phyloP scores from a whole-genome alignment of 1,140 invertebrate genomes.

The Periplaneta americana region DNA sequence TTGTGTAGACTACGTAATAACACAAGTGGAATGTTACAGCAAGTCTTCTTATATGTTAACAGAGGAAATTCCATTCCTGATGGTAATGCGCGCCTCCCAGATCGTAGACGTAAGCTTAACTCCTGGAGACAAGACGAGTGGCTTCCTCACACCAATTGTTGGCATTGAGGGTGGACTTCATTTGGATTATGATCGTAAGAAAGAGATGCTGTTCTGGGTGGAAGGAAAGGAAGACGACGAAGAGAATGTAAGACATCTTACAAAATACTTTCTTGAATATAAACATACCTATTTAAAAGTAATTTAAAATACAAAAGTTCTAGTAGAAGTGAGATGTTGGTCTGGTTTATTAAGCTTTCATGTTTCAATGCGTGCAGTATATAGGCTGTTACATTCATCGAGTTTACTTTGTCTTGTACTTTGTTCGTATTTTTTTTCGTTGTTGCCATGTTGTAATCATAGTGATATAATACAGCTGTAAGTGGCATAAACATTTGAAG shows the following conservation, averaged over 20 bases:
- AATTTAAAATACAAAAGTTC: too few relatives aligned
- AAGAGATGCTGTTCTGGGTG: constrained; percentile 79
- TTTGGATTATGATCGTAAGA: constrained; percentile 86
- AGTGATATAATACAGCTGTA: too few relatives aligned
- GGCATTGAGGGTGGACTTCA: constrained; percentile 85
- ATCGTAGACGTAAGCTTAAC: constrained; percentile 77
- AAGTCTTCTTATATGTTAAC: constrained; percentile 18
- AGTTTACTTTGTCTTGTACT: too few relatives aligned
- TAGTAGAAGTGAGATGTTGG: too few relatives aligned
- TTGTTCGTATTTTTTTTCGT: too few relatives aligned
- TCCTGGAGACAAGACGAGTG: constrained; percentile 66
- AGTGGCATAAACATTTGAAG: too few relatives aligned
- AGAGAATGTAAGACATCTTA: constrained; percentile 55
- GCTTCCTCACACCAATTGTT: constrained; percentile 81
- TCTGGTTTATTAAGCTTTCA: too few relatives aligned
- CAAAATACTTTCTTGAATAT: neutral
- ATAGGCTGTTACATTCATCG: too few relatives aligned
- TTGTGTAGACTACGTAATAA: too few relatives aligned
- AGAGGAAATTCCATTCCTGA: constrained; percentile 82
- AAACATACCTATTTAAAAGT: neutral
- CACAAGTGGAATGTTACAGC: neutral
- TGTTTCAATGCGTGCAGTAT: too few relatives aligned
- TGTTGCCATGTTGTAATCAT: too few relatives aligned
- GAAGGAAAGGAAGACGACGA: constrained; percentile 67
- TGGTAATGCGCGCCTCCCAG: constrained; percentile 86